Percentiles rank a stretch among this genome's conserved stretches.
phyloP scores from a whole-genome alignment of 2,113 vertebrate species.

The Cyanocitta stelleri region DNA sequence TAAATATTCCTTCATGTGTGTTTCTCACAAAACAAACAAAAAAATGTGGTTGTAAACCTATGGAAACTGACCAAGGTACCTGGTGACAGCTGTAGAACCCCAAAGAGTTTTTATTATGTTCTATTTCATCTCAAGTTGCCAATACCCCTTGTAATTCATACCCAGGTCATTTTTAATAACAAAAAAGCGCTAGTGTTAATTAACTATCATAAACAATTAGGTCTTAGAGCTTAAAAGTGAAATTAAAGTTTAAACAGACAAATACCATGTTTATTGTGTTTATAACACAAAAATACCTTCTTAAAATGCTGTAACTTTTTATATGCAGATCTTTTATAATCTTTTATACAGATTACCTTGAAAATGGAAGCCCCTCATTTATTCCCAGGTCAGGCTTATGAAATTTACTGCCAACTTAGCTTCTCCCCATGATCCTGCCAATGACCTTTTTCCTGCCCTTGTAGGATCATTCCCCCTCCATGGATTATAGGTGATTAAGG shows the following conservation, averaged over 20 bases:
- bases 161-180: neutral
- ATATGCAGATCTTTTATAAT: neutral
- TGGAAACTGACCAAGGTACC: neutral
- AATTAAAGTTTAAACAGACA: neutral
- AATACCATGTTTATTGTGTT: neutral
- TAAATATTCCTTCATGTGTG: neutral
- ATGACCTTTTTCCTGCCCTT: constrained; percentile 43
- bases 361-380: constrained; percentile 5
- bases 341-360: neutral
- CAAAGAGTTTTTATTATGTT: neutral
- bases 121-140: neutral
- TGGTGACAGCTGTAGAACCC: neutral
- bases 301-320: neutral
- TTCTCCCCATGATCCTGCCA: constrained; percentile 39
- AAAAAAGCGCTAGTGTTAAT: neutral
- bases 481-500: constrained; percentile 61
- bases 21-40: neutral
- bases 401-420: constrained; percentile 46
- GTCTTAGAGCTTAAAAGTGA: neutral
- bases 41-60: neutral
- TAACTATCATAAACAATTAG: neutral
- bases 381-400: constrained; percentile 19
- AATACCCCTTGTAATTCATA: neutral
- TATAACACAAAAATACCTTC: neutral
- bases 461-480: constrained; percentile 17